These are phyloP conservation scores for Periplaneta americana DNA, from an alignment of 1,140 invertebrate species.

Conservation along the genomic window DNA sequence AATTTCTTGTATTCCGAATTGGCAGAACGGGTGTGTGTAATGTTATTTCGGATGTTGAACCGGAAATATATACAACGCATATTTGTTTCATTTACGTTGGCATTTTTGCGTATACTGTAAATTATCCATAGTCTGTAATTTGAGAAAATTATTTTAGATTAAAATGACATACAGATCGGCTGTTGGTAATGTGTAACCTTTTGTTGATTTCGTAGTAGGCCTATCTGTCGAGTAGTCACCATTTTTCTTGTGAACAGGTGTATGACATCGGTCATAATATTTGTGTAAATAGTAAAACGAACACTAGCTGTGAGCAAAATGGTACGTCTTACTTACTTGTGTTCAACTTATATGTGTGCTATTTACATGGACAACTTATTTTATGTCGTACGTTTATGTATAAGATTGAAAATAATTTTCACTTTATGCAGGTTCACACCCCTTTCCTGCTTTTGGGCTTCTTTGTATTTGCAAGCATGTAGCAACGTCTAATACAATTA, in stretches of 20 bases:
- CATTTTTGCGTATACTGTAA: not conserved
- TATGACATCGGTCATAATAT: slow-evolving; percentile 6
- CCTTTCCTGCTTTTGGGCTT: not conserved
- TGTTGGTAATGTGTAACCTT: not conserved
- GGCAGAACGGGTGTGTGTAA: not conserved
- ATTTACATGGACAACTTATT: not conserved
- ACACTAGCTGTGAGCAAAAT: not conserved
- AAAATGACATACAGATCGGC: not conserved
- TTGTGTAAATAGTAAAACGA: slow-evolving; percentile 7
- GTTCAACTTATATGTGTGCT: not conserved
- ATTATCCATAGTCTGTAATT: not conserved
- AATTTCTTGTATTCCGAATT: not conserved
- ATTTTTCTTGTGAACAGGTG: slow-evolving; percentile 4
- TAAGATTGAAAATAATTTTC: not conserved
- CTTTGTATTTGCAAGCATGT: not conserved
- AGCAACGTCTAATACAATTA: not conserved
- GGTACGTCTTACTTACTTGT: not conserved
- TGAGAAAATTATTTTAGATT: not conserved
- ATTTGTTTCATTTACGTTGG: not conserved
- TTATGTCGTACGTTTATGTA: not conserved
- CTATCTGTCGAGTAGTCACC: slow-evolving; percentile 9
- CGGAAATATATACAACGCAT: not conserved
- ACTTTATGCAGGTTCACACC: not conserved
- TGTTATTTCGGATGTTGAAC: not conserved
- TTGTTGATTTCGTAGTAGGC: not conserved